Conservation (phyloP, 1,140 invertebrate species). For the Phymorhynchus buccinoides region DNA sequence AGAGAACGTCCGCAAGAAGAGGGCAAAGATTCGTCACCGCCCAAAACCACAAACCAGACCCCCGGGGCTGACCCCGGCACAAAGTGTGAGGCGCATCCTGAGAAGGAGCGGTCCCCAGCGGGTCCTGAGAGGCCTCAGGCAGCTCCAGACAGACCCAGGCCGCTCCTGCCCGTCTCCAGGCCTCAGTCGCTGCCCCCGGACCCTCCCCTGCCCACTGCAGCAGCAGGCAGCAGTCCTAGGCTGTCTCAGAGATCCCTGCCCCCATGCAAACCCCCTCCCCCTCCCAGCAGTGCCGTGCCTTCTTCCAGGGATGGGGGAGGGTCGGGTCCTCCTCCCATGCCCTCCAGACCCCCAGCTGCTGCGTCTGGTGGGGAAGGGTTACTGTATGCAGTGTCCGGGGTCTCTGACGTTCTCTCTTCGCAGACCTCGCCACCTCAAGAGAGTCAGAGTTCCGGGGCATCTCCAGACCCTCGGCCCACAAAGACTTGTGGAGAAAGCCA, state of each 20-base stretch:
- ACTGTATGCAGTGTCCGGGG: conserved; percentile 11
- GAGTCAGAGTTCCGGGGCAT: too few species aligned
- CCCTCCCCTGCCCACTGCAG: too few species aligned
- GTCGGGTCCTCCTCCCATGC: background rate
- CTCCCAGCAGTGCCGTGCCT: background rate
- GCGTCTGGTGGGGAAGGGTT: background rate
- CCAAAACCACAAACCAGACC: background rate
- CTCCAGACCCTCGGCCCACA: too few species aligned
- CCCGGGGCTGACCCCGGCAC: background rate
- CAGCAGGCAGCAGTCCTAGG: background rate
- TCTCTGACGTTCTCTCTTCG: too few species aligned
- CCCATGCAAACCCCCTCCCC: conserved; percentile 7
- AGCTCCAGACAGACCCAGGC: background rate
- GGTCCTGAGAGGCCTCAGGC: background rate
- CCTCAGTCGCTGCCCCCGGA: background rate
- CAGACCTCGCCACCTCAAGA: too few species aligned
- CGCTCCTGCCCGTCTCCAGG: background rate
- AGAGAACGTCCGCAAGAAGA: background rate
- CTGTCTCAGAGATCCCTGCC: background rate
- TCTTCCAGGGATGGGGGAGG: background rate
- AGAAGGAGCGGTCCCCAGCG: background rate
- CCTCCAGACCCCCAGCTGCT: background rate
- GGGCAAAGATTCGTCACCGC: background rate
- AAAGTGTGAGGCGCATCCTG: background rate
- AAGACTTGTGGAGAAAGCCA: too few species aligned